Evolutionary conservation across 2,113 vertebrate genomes (phyloP).

Genomic region (Meles meles): DNA sequence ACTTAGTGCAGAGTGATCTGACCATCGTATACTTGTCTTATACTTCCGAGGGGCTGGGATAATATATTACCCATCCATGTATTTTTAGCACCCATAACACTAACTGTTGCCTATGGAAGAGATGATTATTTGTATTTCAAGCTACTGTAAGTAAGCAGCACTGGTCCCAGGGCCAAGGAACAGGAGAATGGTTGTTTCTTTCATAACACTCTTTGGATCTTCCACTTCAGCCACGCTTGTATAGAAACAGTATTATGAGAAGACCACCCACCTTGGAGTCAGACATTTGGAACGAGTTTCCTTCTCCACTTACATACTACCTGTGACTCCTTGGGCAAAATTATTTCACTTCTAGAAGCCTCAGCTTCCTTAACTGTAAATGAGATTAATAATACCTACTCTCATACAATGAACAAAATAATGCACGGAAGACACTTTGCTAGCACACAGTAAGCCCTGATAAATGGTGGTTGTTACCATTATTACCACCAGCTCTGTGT

Average conservation of each 20-base stretch:
- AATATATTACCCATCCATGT: neutral
- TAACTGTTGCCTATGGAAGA: neutral
- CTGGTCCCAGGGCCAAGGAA: neutral
- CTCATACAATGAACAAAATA: neutral
- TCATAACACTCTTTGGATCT: neutral
- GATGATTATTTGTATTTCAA: constrained; percentile 15
- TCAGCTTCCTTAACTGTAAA: neutral
- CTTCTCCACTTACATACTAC: neutral
- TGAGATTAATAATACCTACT: neutral
- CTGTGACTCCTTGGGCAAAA: neutral
- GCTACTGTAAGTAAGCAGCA: neutral
- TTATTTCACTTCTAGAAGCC: neutral
- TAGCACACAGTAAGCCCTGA: neutral
- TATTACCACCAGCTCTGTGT: constrained; percentile 8
- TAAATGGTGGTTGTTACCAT: neutral
- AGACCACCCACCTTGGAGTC: neutral
- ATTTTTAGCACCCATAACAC: neutral
- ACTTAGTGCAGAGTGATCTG: neutral
- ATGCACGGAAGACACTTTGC: neutral
- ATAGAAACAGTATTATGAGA: neutral
- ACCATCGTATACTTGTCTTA: neutral
- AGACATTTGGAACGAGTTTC: neutral
- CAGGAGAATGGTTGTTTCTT: neutral
- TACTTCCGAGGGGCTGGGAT: neutral
- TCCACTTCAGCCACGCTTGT: neutral